Evolutionary conservation across 2,797 vertebrate genomes (phyloP), one percentile per base, ranked within the genome.

Genomic region (Pachyuromys duprasi): DNA sequence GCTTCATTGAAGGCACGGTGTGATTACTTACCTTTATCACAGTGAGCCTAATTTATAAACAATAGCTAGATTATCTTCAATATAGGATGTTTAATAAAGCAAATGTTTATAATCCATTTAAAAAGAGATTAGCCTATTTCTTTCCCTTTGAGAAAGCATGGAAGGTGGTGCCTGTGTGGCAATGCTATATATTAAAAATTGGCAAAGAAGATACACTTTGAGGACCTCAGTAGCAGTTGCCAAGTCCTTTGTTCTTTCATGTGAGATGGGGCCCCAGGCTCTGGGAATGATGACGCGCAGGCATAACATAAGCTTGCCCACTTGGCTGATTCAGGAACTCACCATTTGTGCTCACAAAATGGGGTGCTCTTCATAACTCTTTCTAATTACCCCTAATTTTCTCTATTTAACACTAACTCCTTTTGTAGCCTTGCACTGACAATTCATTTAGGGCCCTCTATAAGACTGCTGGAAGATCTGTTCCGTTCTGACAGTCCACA

Each of bases 21-120:
- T 89, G 70, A 86, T 90, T 45, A 74, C 60, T 81, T 70, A 87
- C 74, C 42, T 82, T 83, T n/a, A 70, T 96, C 93, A 74, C 2
- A 3, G 3, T 78, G 62, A 83, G 28, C 4, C 55, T 78, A 74
- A 39, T 0, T 86, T 88, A 89, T 75, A 83, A 83, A 70, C 20
- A 63, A 70, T 76, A 55, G 24, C 49, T 75, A 83, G 74, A 94
- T 94, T 90, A 74, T 57, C 33, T 88, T 88, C 70, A 18, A 1
- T 62, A 33, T 70, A 31, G 65, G 53, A n/a, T 6, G 18, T 79
- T 95, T 93, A 94, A 89, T 88, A 94, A 96, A 76, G 75, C 39
- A 84, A 91, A 76, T 94, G 33, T 86, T 97, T 78, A 80, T 60
- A 93, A 86, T 90, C 42, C 18, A 67, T 70, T 91, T 96, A 79